Base-by-base conservation (phyloP, 2,797 vertebrate genomes). In the Megaceryle alcyon region DNA sequence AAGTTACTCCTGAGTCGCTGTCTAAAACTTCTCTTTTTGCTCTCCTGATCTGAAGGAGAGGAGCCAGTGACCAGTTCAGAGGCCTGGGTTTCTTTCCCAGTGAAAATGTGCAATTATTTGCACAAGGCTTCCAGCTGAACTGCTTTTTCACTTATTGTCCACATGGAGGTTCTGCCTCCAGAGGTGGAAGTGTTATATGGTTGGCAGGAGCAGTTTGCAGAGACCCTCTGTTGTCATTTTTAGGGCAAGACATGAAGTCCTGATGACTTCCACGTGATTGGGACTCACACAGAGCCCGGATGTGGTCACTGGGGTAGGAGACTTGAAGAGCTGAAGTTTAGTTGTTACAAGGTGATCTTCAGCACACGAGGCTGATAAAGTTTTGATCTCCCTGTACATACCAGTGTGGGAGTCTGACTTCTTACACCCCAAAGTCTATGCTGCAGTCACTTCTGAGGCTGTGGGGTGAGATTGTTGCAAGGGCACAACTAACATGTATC, bases 181-280 rank as follows among this genome's bases (percentile, higher is more conserved):
- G 44, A 57, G 19, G 19, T 64, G 41, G 19, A 83, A 59, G 15
- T 41, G 56, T 29, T 31, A 2, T 17, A 8, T 28, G 19, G 14
- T 39, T 86, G 65, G 9, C 82, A 86, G 65, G 13, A 83, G 16
- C 21, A 29, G 49, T 70, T 91, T 86, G 72, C 63, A 64, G 92
- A 72, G 66, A 53, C 29, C 15, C 23, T 84, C 29, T 66, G 39
- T 70, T 16, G 8, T 70, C 10, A 16, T 81, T 86, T 82, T 75
- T 61, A 76, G 59, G 61, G 64, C 48, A 51, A 57, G 77, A 33
- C 51, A 64, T 61, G 57, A n/a, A 78, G 49, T 59, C 35, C n/a
- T 43, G 13, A 35, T 70, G 53, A 10, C 6, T 68, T 79, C 31
- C 8, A 5, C 22, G 5, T 5, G 1, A 14, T 4, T 39, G 26